These are phyloP conservation scores for Zaprionus lineosus DNA, from an alignment of 2,888 invertebrate species.

Conservation along the genomic window DNA sequence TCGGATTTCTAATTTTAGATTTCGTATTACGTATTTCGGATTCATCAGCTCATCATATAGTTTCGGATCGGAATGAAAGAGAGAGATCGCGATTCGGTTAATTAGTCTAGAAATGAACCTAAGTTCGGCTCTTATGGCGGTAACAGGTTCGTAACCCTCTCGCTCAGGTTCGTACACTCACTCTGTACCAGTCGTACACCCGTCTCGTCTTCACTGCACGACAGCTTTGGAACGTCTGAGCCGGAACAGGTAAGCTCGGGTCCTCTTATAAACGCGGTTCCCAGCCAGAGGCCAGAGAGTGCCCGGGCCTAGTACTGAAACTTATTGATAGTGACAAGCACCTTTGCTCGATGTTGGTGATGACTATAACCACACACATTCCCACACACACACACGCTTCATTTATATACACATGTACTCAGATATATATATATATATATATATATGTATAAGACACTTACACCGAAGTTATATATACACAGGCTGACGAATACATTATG, in stretches of 20 bases:
- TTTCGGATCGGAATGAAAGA: slow-evolving; percentile 6
- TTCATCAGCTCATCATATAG: slow-evolving; percentile 21
- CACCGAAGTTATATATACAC: not conserved
- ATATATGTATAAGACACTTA: not conserved
- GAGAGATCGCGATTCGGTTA: no score
- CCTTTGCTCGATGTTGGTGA: slow-evolving; percentile 39
- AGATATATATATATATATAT: not conserved
- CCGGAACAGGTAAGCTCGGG: slow-evolving; percentile 62
- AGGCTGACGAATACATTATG: not conserved
- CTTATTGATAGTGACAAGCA: slow-evolving; percentile 37
- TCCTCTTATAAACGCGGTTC: slow-evolving; percentile 73
- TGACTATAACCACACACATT: slow-evolving; percentile 10
- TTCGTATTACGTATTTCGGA: no score
- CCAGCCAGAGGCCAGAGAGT: not conserved
- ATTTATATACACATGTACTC: not conserved
- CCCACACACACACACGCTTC: slow-evolving; percentile 1
- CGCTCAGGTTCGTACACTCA: slow-evolving; percentile 16
- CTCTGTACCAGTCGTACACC: slow-evolving; percentile 21
- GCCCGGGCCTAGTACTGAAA: slow-evolving; percentile 7
- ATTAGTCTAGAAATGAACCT: no score
- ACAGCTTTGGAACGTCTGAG: slow-evolving; percentile 68
- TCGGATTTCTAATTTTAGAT: no score
- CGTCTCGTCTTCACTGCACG: slow-evolving; percentile 62
- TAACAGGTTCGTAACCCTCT: slow-evolving; percentile 1
- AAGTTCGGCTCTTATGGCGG: no score